phyloP scores from a whole-genome alignment of 2,888 invertebrate species.

The Drosophila emarginata region DNA sequence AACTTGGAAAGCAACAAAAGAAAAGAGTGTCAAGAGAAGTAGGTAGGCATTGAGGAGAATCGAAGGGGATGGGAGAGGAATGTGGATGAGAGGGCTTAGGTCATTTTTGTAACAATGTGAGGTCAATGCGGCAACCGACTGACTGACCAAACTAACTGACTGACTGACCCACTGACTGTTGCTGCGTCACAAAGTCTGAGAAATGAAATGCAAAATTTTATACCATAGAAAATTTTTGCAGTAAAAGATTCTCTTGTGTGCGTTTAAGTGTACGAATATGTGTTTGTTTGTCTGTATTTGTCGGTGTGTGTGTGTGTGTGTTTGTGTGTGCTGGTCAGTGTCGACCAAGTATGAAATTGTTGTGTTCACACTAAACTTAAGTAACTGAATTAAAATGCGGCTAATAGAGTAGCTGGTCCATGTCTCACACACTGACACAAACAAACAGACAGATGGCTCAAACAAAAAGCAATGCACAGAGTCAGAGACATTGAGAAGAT shows the following conservation, averaged over 20 bases:
- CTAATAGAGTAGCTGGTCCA: slow-evolving; percentile 70
- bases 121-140: slow-evolving; percentile 72
- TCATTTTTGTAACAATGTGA: slow-evolving; percentile 63
- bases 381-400: slow-evolving; percentile 77
- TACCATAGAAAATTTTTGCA: slow-evolving; percentile 51
- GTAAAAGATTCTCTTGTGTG: slow-evolving; percentile 49
- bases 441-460: slow-evolving; percentile 51
- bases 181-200: background rate
- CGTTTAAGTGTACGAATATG: slow-evolving; percentile 15
- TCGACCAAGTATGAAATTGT: slow-evolving; percentile 68
- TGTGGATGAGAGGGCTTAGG: background rate
- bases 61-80: too few species aligned
- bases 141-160: slow-evolving; percentile 36
- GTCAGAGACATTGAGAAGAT: too few species aligned
- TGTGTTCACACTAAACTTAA: slow-evolving; percentile 78
- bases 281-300: background rate
- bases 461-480: slow-evolving; percentile 2
- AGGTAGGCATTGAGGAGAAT: background rate
- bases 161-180: slow-evolving; percentile 6
- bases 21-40: too few species aligned
- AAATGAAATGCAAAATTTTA: slow-evolving; percentile 57
- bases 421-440: slow-evolving; percentile 40
- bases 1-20: background rate
- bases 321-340: slow-evolving; percentile 23
- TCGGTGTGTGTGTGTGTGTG: background rate